These are phyloP conservation scores for Cordilura impudica DNA, from an alignment of 2,888 invertebrate species.

Conservation along the genomic window DNA sequence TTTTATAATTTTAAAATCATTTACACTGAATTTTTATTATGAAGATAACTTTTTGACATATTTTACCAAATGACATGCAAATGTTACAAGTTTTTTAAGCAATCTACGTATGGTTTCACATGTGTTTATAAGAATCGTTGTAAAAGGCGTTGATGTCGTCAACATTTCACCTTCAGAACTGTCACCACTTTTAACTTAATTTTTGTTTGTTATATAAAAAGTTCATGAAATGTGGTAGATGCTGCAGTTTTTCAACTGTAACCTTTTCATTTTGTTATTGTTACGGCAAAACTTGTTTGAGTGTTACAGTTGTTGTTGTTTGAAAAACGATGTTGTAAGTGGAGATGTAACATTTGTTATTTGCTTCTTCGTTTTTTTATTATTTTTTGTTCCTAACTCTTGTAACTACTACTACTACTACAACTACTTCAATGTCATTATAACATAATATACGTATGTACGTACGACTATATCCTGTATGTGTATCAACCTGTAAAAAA, in stretches of 20 bases:
- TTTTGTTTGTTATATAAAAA: neutral
- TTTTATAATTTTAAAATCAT: no score
- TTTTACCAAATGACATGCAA: no score
- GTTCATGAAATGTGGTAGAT: constrained; percentile 2
- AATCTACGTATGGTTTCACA: no score
- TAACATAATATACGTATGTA: neutral
- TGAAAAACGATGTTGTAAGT: constrained; percentile 47
- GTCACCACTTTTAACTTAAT: constrained; percentile 27
- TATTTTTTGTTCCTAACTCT: constrained; percentile 19
- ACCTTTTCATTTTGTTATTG: constrained; percentile 20
- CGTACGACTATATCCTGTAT: neutral
- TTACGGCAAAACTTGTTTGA: neutral
- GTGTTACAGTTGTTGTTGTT: constrained; percentile 18
- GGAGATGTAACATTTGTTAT: constrained; percentile 44
- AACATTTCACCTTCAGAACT: constrained; percentile 49
- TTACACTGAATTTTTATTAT: no score
- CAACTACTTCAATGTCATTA: constrained; percentile 39
- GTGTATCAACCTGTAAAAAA: neutral
- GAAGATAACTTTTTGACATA: no score
- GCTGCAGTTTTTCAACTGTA: constrained; percentile 19
- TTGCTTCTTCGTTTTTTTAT: constrained; percentile 7
- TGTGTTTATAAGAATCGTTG: neutral
- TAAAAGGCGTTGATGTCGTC: constrained; percentile 50
- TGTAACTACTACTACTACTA: constrained; percentile 4
- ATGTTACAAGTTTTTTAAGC: no score